Percentiles rank a stretch among this genome's conserved stretches.
Conservation (phyloP, 2,113 vertebrate species). For the Marmota monax region DNA sequence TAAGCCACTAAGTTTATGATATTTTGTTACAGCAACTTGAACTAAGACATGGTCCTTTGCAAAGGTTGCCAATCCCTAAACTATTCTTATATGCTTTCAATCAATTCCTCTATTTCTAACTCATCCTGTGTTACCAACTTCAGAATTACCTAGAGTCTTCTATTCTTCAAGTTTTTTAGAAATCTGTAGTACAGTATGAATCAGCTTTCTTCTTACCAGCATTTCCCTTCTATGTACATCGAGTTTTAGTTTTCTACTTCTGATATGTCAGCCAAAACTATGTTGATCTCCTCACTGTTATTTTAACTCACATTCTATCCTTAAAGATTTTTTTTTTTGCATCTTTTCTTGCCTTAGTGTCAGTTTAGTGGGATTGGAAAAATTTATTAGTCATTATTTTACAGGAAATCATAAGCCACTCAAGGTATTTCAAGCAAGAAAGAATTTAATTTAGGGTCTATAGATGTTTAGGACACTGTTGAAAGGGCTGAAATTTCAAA, state of each 20-base stretch:
- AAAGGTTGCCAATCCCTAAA: neutral
- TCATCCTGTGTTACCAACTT: neutral
- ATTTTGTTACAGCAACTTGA: neutral
- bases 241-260: constrained; percentile 5
- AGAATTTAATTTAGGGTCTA: constrained; percentile 13
- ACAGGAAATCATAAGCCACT: constrained; percentile 49
- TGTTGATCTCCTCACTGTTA: neutral
- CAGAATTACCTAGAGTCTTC: neutral
- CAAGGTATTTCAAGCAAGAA: constrained; percentile 19
- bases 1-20: neutral
- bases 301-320: neutral
- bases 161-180: neutral
- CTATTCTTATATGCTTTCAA: neutral
- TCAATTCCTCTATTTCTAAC: neutral
- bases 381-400: neutral
- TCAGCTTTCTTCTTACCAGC: neutral
- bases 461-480: neutral
- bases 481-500: neutral
- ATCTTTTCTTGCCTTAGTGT: neutral
- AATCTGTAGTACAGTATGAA: neutral
- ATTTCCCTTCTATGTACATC: neutral
- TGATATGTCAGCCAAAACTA: neutral
- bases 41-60: neutral
- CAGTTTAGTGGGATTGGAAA: neutral
- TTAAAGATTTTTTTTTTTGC: neutral